Evolutionary conservation across 2,797 vertebrate genomes (phyloP).

Genomic region (Lagodon rhomboides): DNA sequence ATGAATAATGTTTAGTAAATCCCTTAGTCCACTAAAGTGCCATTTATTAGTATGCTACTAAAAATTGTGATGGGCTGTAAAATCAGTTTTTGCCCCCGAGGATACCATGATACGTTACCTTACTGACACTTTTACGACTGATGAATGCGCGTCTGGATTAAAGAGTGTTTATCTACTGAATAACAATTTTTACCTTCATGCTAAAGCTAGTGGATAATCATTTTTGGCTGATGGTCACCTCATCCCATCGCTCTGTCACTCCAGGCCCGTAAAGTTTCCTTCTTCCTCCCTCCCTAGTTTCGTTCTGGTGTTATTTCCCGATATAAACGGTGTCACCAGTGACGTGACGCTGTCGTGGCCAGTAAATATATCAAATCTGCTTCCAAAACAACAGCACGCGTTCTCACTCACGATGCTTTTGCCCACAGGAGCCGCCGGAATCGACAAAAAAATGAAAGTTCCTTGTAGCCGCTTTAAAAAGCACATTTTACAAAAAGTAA

Average conservation of each 20-base stretch:
- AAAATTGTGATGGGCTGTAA: slow-evolving; percentile 37
- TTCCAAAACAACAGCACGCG: no score
- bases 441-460: no score
- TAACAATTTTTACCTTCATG: not conserved
- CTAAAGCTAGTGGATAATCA: not conserved
- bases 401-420: no score
- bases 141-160: slow-evolving; percentile 5
- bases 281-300: no score
- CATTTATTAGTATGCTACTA: slow-evolving; percentile 46
- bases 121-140: slow-evolving; percentile 13
- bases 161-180: not conserved
- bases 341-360: no score
- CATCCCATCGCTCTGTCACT: not conserved
- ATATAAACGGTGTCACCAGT: no score
- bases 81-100: slow-evolving; percentile 34
- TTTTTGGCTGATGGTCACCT: not conserved
- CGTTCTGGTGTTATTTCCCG: no score
- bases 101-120: slow-evolving; percentile 3
- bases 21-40: slow-evolving; percentile 44
- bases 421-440: no score
- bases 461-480: not conserved
- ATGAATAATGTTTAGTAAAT: slow-evolving; percentile 64
- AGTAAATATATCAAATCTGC: no score
- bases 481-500: not conserved
- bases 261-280: no score